These are phyloP conservation scores for Cantharis rufa DNA, from an alignment of 2,888 invertebrate genomes.

Conservation along the genomic window DNA sequence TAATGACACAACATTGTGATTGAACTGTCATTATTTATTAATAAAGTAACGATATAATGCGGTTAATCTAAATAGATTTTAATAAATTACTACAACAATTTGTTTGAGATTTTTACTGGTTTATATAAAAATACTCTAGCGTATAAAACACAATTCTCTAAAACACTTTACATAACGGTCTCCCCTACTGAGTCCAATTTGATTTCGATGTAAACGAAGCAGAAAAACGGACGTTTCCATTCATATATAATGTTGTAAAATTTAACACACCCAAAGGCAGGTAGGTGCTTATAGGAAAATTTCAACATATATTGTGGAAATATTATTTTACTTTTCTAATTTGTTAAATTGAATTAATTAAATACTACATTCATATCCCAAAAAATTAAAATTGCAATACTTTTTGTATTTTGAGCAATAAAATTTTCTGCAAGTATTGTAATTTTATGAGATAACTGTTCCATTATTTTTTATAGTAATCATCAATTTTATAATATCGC, in stretches of 20 bases:
- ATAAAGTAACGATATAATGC: not conserved
- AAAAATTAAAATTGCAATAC: not conserved
- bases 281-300: constrained; percentile 20
- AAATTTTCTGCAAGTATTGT: not conserved
- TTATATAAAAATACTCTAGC: constrained; percentile 32
- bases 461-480: not conserved
- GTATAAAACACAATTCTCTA: constrained; percentile 30
- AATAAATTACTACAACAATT: constrained; percentile 28
- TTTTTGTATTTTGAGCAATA: not conserved
- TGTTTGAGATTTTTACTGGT: constrained; percentile 30
- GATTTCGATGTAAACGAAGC: constrained; percentile 31
- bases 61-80: not conserved
- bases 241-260: constrained; percentile 28
- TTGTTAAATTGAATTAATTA: not conserved
- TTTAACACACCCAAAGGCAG: constrained; percentile 28
- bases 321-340: constrained; percentile 24
- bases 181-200: constrained; percentile 31
- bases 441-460: not conserved
- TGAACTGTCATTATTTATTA: no score
- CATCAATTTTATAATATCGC: constrained; percentile 29
- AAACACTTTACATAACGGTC: constrained; percentile 32
- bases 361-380: not conserved
- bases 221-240: constrained; percentile 31
- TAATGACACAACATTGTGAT: no score
- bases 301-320: constrained; percentile 16